Evolutionary conservation across 1,140 invertebrate species (phyloP), one percentile per base, ranked within the genome.

Genomic region (Penaeus vannamei): DNA sequence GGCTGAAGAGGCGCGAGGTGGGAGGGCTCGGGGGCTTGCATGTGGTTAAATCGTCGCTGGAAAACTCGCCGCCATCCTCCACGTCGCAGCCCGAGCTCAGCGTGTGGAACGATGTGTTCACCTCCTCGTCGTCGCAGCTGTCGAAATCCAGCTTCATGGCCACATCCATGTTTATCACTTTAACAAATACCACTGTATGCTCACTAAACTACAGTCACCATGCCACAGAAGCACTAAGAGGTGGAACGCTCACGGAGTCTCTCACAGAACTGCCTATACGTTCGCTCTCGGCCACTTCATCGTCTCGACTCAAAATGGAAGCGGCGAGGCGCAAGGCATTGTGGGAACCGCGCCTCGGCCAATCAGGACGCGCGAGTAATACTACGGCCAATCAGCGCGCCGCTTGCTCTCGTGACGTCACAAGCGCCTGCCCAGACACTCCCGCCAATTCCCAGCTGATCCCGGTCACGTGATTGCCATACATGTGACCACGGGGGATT

Each of bases 371-470:
- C n/a, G 64, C 36, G 69, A 23, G 23, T 2, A 22, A 8, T 89
- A 80, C 69, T 77, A 64, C 26, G 66, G 72, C 87, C 87, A 89
- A 89, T 85, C 69, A 84, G 32, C 81, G 66, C 20, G 46, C 53
- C 46, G 82, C 82, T 69, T 84, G 23, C 72, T 20, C 22, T 53
- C 26, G 32, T 89, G 72, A 84, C 87, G 87, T 89, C 87, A 89
- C 8, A 42, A 26, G 23, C 87, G 23, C 83, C 53, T 53, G 12
- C 53, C 53, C 53, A 53, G 17, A 53, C 60, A 77, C 60, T 84
- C 87, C 81, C 87, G 87, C 87, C 86, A 89, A 89, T 84, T 89
- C 82, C 87, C 87, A 89, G 87, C 82, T 89, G 87, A 84, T 89
- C 36, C 61, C 23, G 29, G 23, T 85, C 82, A 84, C 82, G 82